Percentiles rank a stretch among this genome's conserved stretches.
Conservation (phyloP, 1,140 invertebrate genomes). For the Aricia agestis region DNA sequence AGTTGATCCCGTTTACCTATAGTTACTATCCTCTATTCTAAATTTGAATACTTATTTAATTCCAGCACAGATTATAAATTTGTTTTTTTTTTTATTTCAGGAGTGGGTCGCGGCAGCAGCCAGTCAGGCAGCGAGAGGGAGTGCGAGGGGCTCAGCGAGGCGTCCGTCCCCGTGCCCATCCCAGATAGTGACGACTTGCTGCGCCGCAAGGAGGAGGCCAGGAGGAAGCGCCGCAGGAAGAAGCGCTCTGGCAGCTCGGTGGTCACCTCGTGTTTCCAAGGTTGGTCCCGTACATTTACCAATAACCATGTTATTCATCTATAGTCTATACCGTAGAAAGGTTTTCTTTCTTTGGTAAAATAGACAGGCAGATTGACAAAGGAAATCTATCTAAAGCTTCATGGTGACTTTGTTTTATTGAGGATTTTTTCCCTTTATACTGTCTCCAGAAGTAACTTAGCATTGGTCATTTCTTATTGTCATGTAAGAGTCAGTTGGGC, state of each 20-base stretch:
- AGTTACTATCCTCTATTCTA: no score
- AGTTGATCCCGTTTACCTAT: no score
- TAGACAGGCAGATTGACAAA: not conserved
- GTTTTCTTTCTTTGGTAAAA: not conserved
- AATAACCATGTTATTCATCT: no score
- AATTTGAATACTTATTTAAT: no score
- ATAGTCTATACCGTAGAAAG: no score
- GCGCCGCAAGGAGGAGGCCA: constrained; percentile 89
- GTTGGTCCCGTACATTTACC: constrained; percentile 64
- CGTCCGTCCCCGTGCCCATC: constrained; percentile 68
- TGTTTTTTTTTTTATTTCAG: constrained; percentile 33
- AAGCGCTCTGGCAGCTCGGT: constrained; percentile 90
- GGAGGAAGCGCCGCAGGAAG: constrained; percentile 90
- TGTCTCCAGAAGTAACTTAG: no score
- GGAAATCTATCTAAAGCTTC: no score
- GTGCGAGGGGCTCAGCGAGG: constrained; percentile 57
- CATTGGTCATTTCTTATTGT: no score
- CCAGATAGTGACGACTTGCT: constrained; percentile 79
- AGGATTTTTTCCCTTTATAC: no score
- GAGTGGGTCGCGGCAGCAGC: constrained; percentile 73
- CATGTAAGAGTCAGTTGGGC: no score
- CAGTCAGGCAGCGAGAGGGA: constrained; percentile 74
- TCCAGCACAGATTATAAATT: not conserved
- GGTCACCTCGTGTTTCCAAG: constrained; percentile 92
- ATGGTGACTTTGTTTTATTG: no score